Evolutionary conservation across 1,140 invertebrate genomes (phyloP).

Genomic region (Battus philenor): DNA sequence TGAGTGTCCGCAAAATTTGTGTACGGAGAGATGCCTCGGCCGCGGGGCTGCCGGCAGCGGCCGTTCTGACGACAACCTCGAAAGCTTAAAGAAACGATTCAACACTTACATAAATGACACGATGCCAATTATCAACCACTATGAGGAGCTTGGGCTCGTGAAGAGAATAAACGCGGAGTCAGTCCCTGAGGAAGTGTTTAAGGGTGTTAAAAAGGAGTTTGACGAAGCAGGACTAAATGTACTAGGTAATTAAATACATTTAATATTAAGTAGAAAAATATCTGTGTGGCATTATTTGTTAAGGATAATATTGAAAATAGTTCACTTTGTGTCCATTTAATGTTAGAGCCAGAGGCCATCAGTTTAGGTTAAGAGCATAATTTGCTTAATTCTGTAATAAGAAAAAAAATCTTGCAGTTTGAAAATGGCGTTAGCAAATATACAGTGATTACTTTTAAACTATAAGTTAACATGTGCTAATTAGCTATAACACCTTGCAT

Average conservation of each 20-base stretch:
- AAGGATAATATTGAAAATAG: constrained; percentile 19
- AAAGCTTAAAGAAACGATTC: constrained; percentile 94
- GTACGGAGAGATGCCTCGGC: constrained; percentile 88
- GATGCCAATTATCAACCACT: constrained; percentile 95
- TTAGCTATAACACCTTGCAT: too few species aligned
- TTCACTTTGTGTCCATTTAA: constrained; percentile 5
- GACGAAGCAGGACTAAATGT: constrained; percentile 28
- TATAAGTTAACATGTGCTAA: too few species aligned
- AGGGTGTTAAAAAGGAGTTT: constrained; percentile 71
- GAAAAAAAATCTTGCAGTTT: too few species aligned
- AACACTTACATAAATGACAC: constrained; percentile 93
- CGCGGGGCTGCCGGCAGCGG: constrained; percentile 93
- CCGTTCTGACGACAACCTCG: constrained; percentile 95
- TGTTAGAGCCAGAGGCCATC: constrained; percentile 3
- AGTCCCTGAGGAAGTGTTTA: constrained; percentile 83
- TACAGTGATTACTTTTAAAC: too few species aligned
- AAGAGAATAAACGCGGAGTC: constrained; percentile 85
- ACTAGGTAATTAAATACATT: constrained; percentile 35
- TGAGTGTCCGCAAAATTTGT: constrained; percentile 91
- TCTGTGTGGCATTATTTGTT: constrained; percentile 17
- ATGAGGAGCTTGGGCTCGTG: constrained; percentile 84
- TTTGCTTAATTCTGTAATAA: too few species aligned
- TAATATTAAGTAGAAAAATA: constrained; percentile 28
- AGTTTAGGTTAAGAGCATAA: constrained; percentile 12
- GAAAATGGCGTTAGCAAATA: too few species aligned